A percentile compares a stretch with the other conserved stretches of the same genome.
phyloP scores from a whole-genome alignment of 2,888 invertebrate species.

The Kuschelorhynchus macadamiae region DNA sequence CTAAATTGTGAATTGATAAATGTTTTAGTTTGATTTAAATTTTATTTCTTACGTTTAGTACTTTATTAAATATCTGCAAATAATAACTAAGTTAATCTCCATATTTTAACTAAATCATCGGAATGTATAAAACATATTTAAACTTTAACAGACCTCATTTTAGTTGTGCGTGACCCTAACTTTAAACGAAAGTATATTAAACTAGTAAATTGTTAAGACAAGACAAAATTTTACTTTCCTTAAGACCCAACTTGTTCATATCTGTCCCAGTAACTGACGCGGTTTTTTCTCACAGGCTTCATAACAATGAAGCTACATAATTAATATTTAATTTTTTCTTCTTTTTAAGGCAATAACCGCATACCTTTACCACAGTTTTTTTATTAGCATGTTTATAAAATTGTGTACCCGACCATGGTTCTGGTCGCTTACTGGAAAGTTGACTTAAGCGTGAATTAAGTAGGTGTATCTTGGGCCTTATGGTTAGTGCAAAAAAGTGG shows the following conservation, averaged over 20 bases:
- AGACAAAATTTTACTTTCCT: constrained; percentile 28
- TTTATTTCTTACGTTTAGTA: too few species aligned
- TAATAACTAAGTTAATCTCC: too few species aligned
- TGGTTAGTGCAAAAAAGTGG: constrained; percentile 12
- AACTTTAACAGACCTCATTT: too few species aligned
- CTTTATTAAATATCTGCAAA: too few species aligned
- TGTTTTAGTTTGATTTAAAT: too few species aligned
- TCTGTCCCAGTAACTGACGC: constrained; percentile 35
- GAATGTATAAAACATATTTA: too few species aligned
- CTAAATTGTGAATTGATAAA: too few species aligned
- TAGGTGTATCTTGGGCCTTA: constrained; percentile 12
- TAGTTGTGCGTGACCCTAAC: constrained; percentile 6
- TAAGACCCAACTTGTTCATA: constrained; percentile 15
- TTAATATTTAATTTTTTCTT: constrained; percentile 16
- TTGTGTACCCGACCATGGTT: constrained; percentile 14
- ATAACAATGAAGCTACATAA: constrained; percentile 21
- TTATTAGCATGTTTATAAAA: constrained; percentile 13
- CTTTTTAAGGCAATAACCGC: constrained; percentile 22
- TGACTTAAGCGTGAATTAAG: constrained; percentile 17
- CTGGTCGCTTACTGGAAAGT: constrained; percentile 31
- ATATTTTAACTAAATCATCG: too few species aligned
- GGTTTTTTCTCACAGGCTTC: constrained; percentile 15
- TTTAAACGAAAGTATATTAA: constrained; percentile 32
- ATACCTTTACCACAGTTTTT: constrained; percentile 31
- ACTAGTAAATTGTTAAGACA: constrained; percentile 13